phyloP scores from a whole-genome alignment of 2,113 vertebrate species.

The Marmota monax region DNA sequence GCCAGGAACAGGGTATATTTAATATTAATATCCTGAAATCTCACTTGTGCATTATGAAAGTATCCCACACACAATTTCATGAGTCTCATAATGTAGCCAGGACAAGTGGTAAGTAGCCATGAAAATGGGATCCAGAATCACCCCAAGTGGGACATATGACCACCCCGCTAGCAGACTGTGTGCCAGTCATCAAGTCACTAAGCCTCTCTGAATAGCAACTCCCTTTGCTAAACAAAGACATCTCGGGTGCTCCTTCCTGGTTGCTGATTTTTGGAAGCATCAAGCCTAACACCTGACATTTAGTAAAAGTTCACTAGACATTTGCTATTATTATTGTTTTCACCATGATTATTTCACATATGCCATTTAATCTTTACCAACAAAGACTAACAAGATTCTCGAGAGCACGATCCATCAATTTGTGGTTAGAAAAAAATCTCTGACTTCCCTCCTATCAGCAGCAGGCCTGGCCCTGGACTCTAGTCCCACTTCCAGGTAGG shows the following conservation, averaged over 20 bases:
- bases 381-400: background rate
- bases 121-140: background rate
- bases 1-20: background rate
- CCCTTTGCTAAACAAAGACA: background rate
- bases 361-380: background rate
- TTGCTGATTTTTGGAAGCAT: background rate
- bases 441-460: background rate
- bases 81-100: background rate
- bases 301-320: background rate
- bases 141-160: background rate
- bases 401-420: background rate
- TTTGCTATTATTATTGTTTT: background rate
- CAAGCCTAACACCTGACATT: background rate
- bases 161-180: rapidly evolving
- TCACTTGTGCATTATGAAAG: background rate
- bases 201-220: rapidly evolving
- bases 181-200: rapidly evolving
- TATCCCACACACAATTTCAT: background rate
- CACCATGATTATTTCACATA: background rate
- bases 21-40: rapidly evolving
- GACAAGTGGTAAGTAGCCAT: background rate
- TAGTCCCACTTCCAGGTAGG: background rate
- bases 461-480: background rate
- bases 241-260: rapidly evolving
- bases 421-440: background rate